These are phyloP conservation scores for Rhinogobio ventralis DNA, from an alignment of 2,797 vertebrate species.

Conservation along the genomic window DNA sequence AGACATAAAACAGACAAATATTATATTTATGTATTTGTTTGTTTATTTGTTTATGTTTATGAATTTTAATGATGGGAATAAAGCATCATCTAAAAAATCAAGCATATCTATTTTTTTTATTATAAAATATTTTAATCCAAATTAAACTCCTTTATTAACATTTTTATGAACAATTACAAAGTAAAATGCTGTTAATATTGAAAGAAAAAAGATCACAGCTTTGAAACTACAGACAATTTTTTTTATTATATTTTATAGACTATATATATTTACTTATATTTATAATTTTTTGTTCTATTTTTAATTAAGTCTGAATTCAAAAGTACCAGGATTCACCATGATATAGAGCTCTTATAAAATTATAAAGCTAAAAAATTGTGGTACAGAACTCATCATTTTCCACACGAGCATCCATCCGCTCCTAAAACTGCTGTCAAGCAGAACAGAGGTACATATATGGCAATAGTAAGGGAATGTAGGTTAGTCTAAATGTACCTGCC, in stretches of 20 bases:
- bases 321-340: not conserved
- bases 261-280: not conserved
- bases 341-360: not conserved
- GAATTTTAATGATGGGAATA: not conserved
- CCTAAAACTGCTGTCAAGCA: not conserved
- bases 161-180: not conserved
- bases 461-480: constrained; percentile 4
- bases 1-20: not conserved
- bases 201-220: not conserved
- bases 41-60: not conserved
- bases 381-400: not conserved
- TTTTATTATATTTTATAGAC: not conserved
- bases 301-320: not conserved
- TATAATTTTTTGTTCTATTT: not conserved
- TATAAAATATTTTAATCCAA: not conserved
- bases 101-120: not conserved
- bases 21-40: not conserved
- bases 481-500: constrained; percentile 26
- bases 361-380: not conserved
- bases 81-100: not conserved
- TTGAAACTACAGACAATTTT: not conserved
- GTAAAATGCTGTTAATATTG: not conserved
- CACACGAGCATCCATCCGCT: not conserved
- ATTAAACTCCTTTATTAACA: not conserved
- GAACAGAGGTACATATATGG: not conserved